These are phyloP conservation scores for Micrasema minimum DNA, from an alignment of 1,140 invertebrate genomes.

Conservation along the genomic window DNA sequence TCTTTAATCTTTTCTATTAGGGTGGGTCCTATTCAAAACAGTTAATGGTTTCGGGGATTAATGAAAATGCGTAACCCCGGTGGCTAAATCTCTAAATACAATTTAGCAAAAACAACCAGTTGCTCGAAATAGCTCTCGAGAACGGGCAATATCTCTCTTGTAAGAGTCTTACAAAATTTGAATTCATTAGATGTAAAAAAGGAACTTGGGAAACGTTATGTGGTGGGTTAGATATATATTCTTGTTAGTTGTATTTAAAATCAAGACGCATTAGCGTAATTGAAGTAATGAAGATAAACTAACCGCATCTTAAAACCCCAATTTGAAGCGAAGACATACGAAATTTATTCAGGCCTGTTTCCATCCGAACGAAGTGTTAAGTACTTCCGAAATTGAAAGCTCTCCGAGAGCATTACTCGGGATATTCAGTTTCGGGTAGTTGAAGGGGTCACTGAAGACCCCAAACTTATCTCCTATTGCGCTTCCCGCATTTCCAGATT, in stretches of 20 bases:
- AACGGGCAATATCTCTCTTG: too few species aligned
- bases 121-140: not conserved
- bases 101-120: slow-evolving; percentile 42
- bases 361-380: slow-evolving; percentile 16
- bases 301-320: slow-evolving; percentile 5
- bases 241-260: too few species aligned
- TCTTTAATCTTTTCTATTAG: slow-evolving; percentile 50
- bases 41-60: slow-evolving; percentile 47
- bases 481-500: slow-evolving; percentile 39
- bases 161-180: too few species aligned
- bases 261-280: too few species aligned
- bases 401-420: not conserved
- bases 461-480: slow-evolving; percentile 43
- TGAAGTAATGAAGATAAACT: slow-evolving; percentile 2
- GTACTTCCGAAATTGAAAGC: slow-evolving; percentile 8
- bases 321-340: not conserved
- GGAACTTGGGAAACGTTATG: too few species aligned
- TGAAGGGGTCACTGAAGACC: slow-evolving; percentile 26
- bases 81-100: slow-evolving; percentile 26
- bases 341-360: slow-evolving; percentile 5
- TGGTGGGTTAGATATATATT: too few species aligned
- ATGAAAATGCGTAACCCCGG: slow-evolving; percentile 40
- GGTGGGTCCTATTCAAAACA: slow-evolving; percentile 39
- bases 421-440: slow-evolving; percentile 14
- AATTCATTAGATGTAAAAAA: too few species aligned